Evolutionary conservation across 2,797 vertebrate species (phyloP), one percentile per base, ranked within the genome.

Genomic region (Capromys pilorides): DNA sequence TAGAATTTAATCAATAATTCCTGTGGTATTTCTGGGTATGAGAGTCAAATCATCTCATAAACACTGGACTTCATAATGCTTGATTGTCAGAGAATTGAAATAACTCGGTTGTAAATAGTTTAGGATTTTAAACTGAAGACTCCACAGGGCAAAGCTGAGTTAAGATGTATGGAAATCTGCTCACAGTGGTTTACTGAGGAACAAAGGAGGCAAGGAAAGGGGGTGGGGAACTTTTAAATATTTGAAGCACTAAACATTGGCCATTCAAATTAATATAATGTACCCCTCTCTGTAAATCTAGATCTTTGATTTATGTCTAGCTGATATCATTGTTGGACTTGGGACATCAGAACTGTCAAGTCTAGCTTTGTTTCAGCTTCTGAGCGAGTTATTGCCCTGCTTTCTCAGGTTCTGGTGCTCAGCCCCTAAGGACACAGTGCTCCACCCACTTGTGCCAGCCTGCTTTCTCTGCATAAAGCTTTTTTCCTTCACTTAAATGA

Each of bases 21-120:
- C 64, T 94, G 33, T 88, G 89, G 49, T 84, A 88, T 88, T 95
- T 94, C 14, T 49, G 85, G 57, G 62, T 57, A 75, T 33, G 59
- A 66, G 31, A 80, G 39, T 91, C 54, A 88, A 88, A 85, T 16
- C 62, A 49, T 2, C 71, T 91, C 14, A 57, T 45, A 21, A 87
- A 91, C 45, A 84, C 12, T 88, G 79, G 31, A 22, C 9, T 11
- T 16, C 49, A 2, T 8, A 21, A 87, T 71, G 18, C 4, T 78
- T 71, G 14, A 21, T 11, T 39, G 12, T 11, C 54, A 39, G 3
- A 21, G 26, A 5, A 28, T 59, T 22, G 19, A 91, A 79, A n/a
- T 66, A 26, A 59, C 33, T 57, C 33, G 41, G 31, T 39, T 41
- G 26, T 36, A 88, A 87, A 61, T 8, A 8, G 19, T 69, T 87